These are phyloP conservation scores for Aplochiton taeniatus DNA, from an alignment of 2,797 vertebrate genomes.

Conservation along the genomic window DNA sequence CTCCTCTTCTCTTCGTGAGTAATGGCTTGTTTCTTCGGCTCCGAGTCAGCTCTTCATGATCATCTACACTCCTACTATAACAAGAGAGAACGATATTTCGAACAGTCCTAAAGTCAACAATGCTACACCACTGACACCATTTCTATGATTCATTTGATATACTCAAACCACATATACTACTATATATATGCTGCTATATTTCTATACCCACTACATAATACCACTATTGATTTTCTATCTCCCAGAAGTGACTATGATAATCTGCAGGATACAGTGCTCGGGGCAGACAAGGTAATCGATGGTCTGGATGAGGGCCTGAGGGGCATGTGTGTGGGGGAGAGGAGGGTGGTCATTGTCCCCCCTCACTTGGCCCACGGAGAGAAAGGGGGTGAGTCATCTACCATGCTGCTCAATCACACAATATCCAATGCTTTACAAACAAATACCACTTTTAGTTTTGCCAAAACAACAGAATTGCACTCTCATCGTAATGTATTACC, in stretches of 20 bases:
- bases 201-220: not conserved
- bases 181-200: too few relatives aligned
- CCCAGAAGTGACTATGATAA: conserved; percentile 79
- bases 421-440: not conserved
- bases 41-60: too few relatives aligned
- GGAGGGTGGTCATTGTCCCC: conserved; percentile 80
- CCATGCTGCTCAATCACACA: too few relatives aligned
- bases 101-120: too few relatives aligned
- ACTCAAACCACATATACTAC: too few relatives aligned
- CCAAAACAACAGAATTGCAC: too few relatives aligned
- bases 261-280: conserved; percentile 84
- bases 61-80: too few relatives aligned
- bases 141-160: too few relatives aligned
- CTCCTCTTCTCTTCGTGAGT: conserved; percentile 87
- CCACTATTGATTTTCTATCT: not conserved
- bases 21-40: not conserved
- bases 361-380: conserved; percentile 94
- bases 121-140: too few relatives aligned
- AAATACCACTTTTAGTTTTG: not conserved
- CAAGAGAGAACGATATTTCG: too few relatives aligned
- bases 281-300: conserved; percentile 89
- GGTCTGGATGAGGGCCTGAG: conserved; percentile 86
- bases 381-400: conserved; percentile 82
- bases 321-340: conserved; percentile 91
- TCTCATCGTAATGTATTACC: too few relatives aligned